A percentile compares a stretch with the other conserved stretches of the same genome.
Evolutionary conservation across 2,888 invertebrate genomes (phyloP).

Genomic region (Ophonus ardosiacus): DNA sequence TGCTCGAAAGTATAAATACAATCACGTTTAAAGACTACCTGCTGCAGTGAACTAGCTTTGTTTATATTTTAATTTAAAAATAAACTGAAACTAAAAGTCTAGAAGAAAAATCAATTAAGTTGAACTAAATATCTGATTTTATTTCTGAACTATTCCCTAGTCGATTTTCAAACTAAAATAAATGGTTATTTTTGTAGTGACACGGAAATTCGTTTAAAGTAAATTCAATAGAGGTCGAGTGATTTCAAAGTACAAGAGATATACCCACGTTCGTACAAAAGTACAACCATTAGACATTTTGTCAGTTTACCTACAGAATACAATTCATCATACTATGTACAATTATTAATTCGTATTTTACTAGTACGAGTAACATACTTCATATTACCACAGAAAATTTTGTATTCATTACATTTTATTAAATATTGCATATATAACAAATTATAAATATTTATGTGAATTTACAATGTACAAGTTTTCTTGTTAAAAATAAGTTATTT

Average conservation of each 20-base stretch:
- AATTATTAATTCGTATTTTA: too few species aligned
- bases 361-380: too few species aligned
- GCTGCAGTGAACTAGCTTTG: background rate
- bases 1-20: background rate
- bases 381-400: too few species aligned
- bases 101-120: constrained; percentile 15
- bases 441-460: too few species aligned
- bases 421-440: too few species aligned
- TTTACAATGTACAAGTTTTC: too few species aligned
- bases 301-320: background rate
- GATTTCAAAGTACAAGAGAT: background rate
- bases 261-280: background rate
- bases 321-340: too few species aligned
- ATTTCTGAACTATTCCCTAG: constrained; percentile 15
- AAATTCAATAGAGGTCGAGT: constrained; percentile 3
- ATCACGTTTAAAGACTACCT: background rate
- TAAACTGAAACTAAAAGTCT: background rate
- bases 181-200: constrained; percentile 22
- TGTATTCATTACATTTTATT: too few species aligned
- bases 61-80: constrained; percentile 21
- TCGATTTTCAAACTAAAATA: constrained; percentile 31
- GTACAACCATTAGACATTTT: background rate
- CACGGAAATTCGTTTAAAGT: constrained; percentile 15
- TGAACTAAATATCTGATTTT: constrained; percentile 28
- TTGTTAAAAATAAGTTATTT: too few species aligned